Percentiles rank a stretch among this genome's conserved stretches.
Evolutionary conservation across 1,140 invertebrate genomes (phyloP).

Genomic region (Bombus polaris): DNA sequence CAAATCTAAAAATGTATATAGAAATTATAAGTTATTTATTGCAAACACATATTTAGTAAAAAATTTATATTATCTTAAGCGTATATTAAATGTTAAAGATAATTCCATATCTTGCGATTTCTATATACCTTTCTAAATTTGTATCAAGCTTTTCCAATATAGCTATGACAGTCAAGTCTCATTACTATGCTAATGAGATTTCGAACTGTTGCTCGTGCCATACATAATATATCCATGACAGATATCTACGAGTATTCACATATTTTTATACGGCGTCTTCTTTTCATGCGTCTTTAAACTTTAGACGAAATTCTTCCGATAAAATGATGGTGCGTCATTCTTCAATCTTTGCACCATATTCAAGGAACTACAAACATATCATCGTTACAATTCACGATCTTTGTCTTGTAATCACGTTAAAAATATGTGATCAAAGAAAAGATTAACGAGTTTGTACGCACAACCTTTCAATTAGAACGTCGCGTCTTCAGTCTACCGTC

Average conservation of each 20-base stretch:
- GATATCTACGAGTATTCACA: too few species aligned
- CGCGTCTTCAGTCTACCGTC: background rate
- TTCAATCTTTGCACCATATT: conserved; percentile 1
- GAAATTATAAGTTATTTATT: background rate
- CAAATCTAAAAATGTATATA: background rate
- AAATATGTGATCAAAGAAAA: background rate
- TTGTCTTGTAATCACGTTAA: background rate
- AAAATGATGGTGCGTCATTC: background rate
- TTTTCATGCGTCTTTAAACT: too few species aligned
- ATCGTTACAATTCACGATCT: too few species aligned
- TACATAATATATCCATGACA: too few species aligned
- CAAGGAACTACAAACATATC: background rate
- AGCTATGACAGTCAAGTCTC: background rate
- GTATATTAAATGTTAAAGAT: background rate
- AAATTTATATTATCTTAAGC: background rate
- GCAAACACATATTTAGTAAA: background rate
- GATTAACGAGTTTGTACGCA: background rate
- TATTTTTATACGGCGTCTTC: too few species aligned
- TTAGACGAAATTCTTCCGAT: too few species aligned
- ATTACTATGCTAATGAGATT: background rate
- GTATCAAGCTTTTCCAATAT: background rate
- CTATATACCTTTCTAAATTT: background rate
- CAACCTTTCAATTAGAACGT: background rate
- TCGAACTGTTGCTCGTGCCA: background rate
- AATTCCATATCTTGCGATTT: background rate